These are phyloP conservation scores for Sebastiscus albofasciatus DNA, from an alignment of 2,797 vertebrate species.

Conservation along the genomic window DNA sequence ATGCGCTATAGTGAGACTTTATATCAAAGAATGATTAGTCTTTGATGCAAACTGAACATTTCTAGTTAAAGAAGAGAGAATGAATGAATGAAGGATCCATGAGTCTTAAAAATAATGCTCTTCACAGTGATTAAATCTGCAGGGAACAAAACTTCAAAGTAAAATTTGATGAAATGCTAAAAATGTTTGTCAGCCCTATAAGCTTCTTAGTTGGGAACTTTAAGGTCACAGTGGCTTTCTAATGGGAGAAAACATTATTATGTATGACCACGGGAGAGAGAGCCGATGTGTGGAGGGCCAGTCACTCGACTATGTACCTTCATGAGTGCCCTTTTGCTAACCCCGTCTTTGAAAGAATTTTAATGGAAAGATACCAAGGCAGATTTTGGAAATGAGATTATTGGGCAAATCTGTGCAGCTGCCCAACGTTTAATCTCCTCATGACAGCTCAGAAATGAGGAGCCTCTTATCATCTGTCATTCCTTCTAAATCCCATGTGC, in stretches of 20 bases:
- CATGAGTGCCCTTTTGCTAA: slow-evolving; percentile 49
- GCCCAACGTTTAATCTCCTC: slow-evolving; percentile 68
- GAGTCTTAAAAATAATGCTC: slow-evolving; percentile 38
- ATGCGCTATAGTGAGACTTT: slow-evolving; percentile 13
- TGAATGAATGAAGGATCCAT: slow-evolving; percentile 40
- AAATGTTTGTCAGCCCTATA: slow-evolving; percentile 64
- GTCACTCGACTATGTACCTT: slow-evolving; percentile 38
- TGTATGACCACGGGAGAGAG: slow-evolving; percentile 35
- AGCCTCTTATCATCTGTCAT: slow-evolving; percentile 68
- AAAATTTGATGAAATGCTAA: slow-evolving; percentile 69
- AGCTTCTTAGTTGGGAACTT: slow-evolving; percentile 72
- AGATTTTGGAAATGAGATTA: slow-evolving; percentile 74
- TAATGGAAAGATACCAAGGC: slow-evolving; percentile 67
- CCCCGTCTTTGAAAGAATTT: slow-evolving; percentile 61
- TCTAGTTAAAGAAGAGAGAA: slow-evolving; percentile 7
- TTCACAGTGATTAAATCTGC: slow-evolving; percentile 49
- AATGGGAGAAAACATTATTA: slow-evolving; percentile 56
- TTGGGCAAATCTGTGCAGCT: slow-evolving; percentile 54
- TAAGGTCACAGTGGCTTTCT: slow-evolving; percentile 62
- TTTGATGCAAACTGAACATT: slow-evolving; percentile 20
- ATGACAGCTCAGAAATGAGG: slow-evolving; percentile 65
- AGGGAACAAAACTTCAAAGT: slow-evolving; percentile 67
- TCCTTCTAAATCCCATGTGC: slow-evolving; percentile 63
- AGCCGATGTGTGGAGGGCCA: slow-evolving; percentile 36
- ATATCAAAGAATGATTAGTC: slow-evolving; percentile 16